Base-by-base conservation (phyloP, 1,140 invertebrate species). In the Oppia nitens region DNA sequence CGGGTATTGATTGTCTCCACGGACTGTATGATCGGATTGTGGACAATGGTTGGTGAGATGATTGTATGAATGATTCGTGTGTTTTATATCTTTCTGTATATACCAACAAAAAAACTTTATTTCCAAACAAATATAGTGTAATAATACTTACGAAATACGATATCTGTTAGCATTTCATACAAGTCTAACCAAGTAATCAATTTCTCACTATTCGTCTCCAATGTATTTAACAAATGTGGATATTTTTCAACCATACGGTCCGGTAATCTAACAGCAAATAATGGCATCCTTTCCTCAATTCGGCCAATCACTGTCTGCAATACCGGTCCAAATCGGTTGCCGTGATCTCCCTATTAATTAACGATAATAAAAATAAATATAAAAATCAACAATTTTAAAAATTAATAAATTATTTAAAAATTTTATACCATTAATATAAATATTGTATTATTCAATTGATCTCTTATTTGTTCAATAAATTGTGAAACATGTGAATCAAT, bases 291-390 rank as follows among this genome's bases (percentile, higher is more conserved):
- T 52, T 67, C 67, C 52, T 69, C 68, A n/a, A 69, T 65, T 61
- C 67, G 53, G 9, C 68, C 68, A 52, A 57, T 52, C 45, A 57
- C 61, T 14, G 62, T 66, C 27, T 60, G 51, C 51, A 69, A 60
- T 25, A 67, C 60, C 12, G 68, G 17, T 21, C 61, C 61, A 45
- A 55, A 62, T 14, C 61, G 40, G 53, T 56, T 56, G 9, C 57
- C 59, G 25, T 59, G 62, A 55, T 62, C 61, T 23, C 61, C 61
- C 92, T 65, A 87, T 91, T 62, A 91, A 74, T 20, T 93, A 78
- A 25, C 95, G 75, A 0, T 94, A 69, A 0, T 77, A 69, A 40
- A 40, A 40, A 40, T 40, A 40, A 40, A 40, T 40, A 40, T 40
- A 40, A 40, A 40, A 40, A 40, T 40, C 17, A 6, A 40, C 6